Percentiles rank a stretch among this genome's conserved stretches.
phyloP scores from a whole-genome alignment of 1,140 invertebrate species.

The Drosophila obscura region DNA sequence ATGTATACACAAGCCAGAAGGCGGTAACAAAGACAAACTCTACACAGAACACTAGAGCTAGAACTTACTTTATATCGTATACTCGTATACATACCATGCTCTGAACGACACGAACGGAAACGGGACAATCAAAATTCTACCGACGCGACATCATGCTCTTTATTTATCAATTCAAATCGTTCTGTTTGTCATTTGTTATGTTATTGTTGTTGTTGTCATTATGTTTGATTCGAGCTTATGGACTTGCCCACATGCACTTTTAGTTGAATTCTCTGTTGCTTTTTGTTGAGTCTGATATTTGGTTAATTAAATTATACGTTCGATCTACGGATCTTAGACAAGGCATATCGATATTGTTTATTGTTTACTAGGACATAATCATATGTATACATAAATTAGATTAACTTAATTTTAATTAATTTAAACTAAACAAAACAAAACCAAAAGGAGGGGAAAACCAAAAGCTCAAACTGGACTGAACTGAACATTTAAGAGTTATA shows the following conservation, averaged over 20 bases:
- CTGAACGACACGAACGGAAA: conserved; percentile 66
- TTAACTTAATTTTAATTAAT: conserved; percentile 75
- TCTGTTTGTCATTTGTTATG: conserved; percentile 4
- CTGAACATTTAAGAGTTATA: conserved; percentile 76
- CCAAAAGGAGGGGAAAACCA: conserved; percentile 62
- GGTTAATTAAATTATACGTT: conserved; percentile 15
- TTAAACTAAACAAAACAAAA: conserved; percentile 45
- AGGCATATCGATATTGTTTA: conserved; percentile 61
- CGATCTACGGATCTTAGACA: conserved; percentile 27
- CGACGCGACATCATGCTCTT: conserved; percentile 61
- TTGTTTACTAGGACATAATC: conserved; percentile 53
- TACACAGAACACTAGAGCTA: conserved; percentile 22
- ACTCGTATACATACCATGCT: conserved; percentile 37
- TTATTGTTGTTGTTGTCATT: conserved; percentile 44
- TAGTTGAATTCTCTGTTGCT: conserved; percentile 30
- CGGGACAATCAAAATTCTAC: conserved; percentile 81
- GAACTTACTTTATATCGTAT: conserved; percentile 44
- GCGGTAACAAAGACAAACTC: conserved; percentile 25
- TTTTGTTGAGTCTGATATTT: conserved; percentile 29
- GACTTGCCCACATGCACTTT: conserved; percentile 39
- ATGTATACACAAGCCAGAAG: conserved; percentile 38
- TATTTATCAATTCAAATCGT: conserved; percentile 30
- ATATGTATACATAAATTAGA: conserved; percentile 64
- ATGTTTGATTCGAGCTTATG: conserved; percentile 38
- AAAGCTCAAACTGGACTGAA: conserved; percentile 83